Percentiles rank a stretch among this genome's conserved stretches.
phyloP scores from a whole-genome alignment of 2,113 vertebrate species.

The Gnathonemus echidnorhynchus region DNA sequence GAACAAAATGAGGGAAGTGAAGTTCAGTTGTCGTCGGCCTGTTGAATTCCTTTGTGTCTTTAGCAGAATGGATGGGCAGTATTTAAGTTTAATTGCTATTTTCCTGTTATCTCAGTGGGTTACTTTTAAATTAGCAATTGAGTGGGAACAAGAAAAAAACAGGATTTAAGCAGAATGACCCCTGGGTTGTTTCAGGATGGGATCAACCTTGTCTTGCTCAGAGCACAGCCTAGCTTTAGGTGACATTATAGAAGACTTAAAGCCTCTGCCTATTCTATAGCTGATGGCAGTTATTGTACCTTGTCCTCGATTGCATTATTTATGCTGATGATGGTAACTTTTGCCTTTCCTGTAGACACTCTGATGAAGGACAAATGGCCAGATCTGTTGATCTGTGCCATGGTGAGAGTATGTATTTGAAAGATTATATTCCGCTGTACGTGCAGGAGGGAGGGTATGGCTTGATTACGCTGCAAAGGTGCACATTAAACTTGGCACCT shows the following conservation, averaged over 20 bases:
- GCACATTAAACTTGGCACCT: neutral
- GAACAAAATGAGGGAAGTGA: neutral
- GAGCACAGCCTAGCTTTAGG: neutral
- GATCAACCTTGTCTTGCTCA: neutral
- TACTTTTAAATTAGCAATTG: slow-evolving; percentile 11
- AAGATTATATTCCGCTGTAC: slow-evolving; percentile 17
- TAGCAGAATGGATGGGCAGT: neutral
- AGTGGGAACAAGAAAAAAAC: neutral
- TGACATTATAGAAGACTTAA: neutral
- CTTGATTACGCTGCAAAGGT: slow-evolving; percentile 11
- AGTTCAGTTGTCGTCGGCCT: neutral
- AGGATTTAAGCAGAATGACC: slow-evolving; percentile 1
- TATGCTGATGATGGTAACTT: slow-evolving; percentile 7
- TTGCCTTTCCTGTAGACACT: neutral
- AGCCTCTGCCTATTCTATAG: neutral
- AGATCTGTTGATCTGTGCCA: neutral
- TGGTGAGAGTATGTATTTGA: neutral
- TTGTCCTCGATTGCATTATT: neutral
- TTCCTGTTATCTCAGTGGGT: neutral
- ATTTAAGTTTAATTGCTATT: neutral
- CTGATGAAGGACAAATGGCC: slow-evolving; percentile 7
- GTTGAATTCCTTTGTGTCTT: neutral
- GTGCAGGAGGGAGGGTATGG: neutral
- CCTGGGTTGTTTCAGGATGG: neutral
- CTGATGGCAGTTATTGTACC: neutral